A percentile compares a stretch with the other conserved stretches of the same genome.
Conservation (phyloP, 2,888 invertebrate genomes). For the Ichneumoninae sp. region DNA sequence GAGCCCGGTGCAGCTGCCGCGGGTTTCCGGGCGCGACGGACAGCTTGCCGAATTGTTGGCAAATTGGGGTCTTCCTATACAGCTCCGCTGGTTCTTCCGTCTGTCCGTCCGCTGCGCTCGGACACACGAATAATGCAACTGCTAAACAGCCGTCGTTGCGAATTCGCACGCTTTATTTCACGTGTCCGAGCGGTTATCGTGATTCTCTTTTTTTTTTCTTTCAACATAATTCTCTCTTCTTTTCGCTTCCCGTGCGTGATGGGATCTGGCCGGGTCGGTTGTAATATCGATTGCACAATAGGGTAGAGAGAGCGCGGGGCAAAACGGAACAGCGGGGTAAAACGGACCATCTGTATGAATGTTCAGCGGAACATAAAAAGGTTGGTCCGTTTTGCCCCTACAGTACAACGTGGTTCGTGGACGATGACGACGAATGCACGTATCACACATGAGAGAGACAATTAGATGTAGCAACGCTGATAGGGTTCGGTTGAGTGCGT, state of each 20-base stretch:
- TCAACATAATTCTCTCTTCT: not conserved
- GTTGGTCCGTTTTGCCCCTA: not conserved
- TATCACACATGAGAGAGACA: conserved; percentile 8
- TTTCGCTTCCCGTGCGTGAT: conserved; percentile 5
- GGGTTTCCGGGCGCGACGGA: conserved; percentile 76
- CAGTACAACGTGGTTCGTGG: not conserved
- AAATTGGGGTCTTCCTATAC: conserved; percentile 76
- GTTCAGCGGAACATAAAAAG: not conserved
- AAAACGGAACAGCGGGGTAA: too few species aligned
- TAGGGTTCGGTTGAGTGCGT: conserved; percentile 9
- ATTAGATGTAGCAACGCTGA: conserved; percentile 30
- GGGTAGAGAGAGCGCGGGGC: too few species aligned
- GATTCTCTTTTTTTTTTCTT: conserved; percentile 32
- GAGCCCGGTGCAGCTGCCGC: conserved; percentile 76
- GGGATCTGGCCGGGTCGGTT: not conserved
- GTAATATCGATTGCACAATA: conserved; percentile 29
- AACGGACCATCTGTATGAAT: not conserved
- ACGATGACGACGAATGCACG: conserved; percentile 26
- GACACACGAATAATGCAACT: conserved; percentile 29
- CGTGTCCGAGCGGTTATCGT: conserved; percentile 46
- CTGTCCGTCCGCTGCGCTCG: conserved; percentile 36
- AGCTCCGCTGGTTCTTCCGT: conserved; percentile 48
- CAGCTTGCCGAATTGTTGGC: conserved; percentile 78
- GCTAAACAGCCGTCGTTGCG: conserved; percentile 31
- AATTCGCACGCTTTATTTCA: conserved; percentile 44